Evolutionary conservation across 2,113 vertebrate genomes (phyloP).

Genomic region (Corythaixoides concolor): DNA sequence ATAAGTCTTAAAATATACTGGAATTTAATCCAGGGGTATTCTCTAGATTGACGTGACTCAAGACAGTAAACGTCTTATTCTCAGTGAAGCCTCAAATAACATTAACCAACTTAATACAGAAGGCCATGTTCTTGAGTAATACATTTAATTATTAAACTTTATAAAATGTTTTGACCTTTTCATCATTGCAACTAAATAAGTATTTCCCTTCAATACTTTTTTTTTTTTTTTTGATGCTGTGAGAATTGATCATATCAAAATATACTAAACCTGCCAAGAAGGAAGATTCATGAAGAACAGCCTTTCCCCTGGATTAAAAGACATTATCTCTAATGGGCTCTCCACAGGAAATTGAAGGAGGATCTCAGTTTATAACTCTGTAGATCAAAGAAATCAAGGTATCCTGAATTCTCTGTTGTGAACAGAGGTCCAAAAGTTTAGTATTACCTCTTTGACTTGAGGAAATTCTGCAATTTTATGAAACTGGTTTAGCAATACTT

Average conservation of each 20-base stretch:
- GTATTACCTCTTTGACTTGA: neutral
- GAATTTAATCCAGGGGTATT: slow-evolving; percentile 14
- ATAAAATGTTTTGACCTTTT: neutral
- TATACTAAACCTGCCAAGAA: neutral
- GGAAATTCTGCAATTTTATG: neutral
- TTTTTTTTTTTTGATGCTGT: neutral
- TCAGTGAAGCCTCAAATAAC: neutral
- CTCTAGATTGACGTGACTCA: neutral
- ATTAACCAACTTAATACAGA: neutral
- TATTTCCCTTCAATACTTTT: neutral
- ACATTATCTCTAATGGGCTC: neutral
- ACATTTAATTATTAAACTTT: neutral
- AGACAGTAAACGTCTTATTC: neutral
- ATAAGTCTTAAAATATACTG: slow-evolving; percentile 32
- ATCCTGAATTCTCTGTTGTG: neutral
- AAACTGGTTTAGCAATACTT: neutral
- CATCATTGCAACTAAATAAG: neutral
- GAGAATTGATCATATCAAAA: neutral
- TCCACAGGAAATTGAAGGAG: neutral
- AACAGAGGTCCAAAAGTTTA: neutral
- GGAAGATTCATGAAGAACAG: neutral
- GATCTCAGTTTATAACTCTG: neutral
- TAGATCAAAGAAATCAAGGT: neutral
- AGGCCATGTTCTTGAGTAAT: neutral
- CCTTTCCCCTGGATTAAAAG: neutral